A percentile compares a stretch with the other conserved stretches of the same genome.
Evolutionary conservation across 2,113 vertebrate genomes (phyloP).

Genomic region (Aldabrachelys gigantea): DNA sequence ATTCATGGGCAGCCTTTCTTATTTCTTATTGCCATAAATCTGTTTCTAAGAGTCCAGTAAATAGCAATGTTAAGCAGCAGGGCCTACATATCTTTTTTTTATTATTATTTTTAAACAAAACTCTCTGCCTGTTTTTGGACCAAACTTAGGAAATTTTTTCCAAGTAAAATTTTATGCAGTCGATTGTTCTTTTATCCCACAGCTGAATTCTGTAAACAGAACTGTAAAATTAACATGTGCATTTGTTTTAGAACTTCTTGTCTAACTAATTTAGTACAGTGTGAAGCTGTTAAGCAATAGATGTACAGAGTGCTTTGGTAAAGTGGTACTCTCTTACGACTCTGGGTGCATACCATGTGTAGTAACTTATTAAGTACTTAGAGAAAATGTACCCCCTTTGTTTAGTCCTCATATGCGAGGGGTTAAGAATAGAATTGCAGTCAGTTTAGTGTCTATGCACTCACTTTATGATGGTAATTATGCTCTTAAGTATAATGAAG

Average conservation of each 20-base stretch:
- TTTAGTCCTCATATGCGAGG: constrained; percentile 22
- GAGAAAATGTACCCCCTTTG: constrained; percentile 8
- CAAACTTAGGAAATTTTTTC: constrained; percentile 70
- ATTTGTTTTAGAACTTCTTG: constrained; percentile 58
- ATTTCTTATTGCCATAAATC: constrained; percentile 37
- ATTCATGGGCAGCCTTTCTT: constrained; percentile 44
- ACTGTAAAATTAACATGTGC: constrained; percentile 24
- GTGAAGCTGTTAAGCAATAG: constrained; percentile 43
- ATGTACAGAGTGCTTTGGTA: background rate
- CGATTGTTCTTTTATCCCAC: background rate
- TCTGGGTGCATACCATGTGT: constrained; percentile 29
- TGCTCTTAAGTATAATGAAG: background rate
- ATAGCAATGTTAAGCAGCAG: constrained; percentile 9
- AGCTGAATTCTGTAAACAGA: constrained; percentile 55
- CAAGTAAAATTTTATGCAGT: constrained; percentile 34
- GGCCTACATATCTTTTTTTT: background rate
- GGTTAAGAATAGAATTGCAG: background rate
- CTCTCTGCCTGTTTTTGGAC: constrained; percentile 64
- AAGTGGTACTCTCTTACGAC: constrained; percentile 46
- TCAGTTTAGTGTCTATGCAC: constrained; percentile 21
- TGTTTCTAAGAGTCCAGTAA: constrained; percentile 16
- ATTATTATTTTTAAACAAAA: background rate
- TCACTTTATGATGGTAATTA: constrained; percentile 9
- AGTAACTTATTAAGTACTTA: constrained; percentile 16
- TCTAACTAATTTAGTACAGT: constrained; percentile 20